Percentiles rank a stretch among this genome's conserved stretches.
phyloP scores from a whole-genome alignment of 2,888 invertebrate species.

The Ecliptopera silaceata region DNA sequence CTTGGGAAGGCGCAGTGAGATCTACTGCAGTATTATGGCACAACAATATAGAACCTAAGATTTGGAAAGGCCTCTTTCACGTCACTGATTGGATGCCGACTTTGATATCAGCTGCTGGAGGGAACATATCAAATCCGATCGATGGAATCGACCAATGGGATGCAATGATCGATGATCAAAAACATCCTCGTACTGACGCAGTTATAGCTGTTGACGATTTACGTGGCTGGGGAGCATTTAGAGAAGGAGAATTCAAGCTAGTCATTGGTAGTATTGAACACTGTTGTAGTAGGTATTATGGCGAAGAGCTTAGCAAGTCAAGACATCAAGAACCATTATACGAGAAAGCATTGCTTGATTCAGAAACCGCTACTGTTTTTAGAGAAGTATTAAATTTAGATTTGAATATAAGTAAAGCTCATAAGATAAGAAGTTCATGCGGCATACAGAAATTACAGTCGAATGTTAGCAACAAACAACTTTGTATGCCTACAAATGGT shows the following conservation, averaged over 20 bases:
- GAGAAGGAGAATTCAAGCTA: slow-evolving; percentile 57
- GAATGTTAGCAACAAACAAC: slow-evolving; percentile 15
- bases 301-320: slow-evolving; percentile 40
- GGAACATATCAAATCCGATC: slow-evolving; percentile 54
- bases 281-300: slow-evolving; percentile 41
- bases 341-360: slow-evolving; percentile 45
- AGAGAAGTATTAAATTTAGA: slow-evolving; percentile 45
- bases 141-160: slow-evolving; percentile 86
- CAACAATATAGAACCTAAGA: slow-evolving; percentile 75
- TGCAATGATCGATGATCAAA: slow-evolving; percentile 68
- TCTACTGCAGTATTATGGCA: slow-evolving; percentile 87
- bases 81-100: slow-evolving; percentile 92
- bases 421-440: slow-evolving; percentile 39
- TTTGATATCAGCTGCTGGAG: slow-evolving; percentile 64
- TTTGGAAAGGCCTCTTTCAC: slow-evolving; percentile 83
- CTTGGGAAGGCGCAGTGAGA: slow-evolving; percentile 92
- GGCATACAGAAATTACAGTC: slow-evolving; percentile 10
- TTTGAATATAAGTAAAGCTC: slow-evolving; percentile 41
- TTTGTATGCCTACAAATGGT: slow-evolving; percentile 54
- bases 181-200: slow-evolving; percentile 67
- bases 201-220: slow-evolving; percentile 79
- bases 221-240: slow-evolving; percentile 59
- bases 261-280: slow-evolving; percentile 47
- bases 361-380: slow-evolving; percentile 47
- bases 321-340: slow-evolving; percentile 43